phyloP scores from a whole-genome alignment of 2,888 invertebrate species.

The Netelia fuscicornis region DNA sequence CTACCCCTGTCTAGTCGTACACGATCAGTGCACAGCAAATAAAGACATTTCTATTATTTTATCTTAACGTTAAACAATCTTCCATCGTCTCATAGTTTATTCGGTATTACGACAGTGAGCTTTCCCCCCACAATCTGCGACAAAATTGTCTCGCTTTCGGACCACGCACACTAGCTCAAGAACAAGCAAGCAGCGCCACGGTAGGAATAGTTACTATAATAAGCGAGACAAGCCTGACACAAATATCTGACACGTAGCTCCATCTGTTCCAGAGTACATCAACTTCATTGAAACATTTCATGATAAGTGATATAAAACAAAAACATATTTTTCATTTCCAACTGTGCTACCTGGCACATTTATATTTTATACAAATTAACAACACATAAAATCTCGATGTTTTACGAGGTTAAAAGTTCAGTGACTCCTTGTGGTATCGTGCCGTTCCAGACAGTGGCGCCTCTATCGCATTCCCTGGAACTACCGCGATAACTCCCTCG shows the following conservation, averaged over 20 bases:
- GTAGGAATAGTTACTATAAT: not conserved
- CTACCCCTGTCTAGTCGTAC: too few species aligned
- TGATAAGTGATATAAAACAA: not conserved
- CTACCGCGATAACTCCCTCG: conserved; percentile 21
- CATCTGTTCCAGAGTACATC: conserved; percentile 31
- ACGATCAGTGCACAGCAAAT: too few species aligned
- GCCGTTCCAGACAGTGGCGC: conserved; percentile 40
- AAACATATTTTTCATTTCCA: not conserved
- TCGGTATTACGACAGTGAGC: not conserved
- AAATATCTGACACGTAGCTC: conserved; percentile 20
- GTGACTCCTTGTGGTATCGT: conserved; percentile 9
- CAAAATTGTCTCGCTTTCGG: too few species aligned
- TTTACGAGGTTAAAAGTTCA: not conserved
- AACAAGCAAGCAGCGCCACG: too few species aligned
- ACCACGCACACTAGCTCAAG: too few species aligned
- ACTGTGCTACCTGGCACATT: not conserved
- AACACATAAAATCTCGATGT: not conserved
- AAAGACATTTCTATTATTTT: too few species aligned
- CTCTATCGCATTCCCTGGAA: conserved; percentile 1
- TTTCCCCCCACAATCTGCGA: not conserved
- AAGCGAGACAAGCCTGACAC: too few species aligned
- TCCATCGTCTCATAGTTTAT: too few species aligned
- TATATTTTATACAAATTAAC: not conserved
- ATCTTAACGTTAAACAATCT: too few species aligned
- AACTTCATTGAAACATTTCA: not conserved